A percentile compares a stretch with the other conserved stretches of the same genome.
Evolutionary conservation across 2,113 vertebrate genomes (phyloP).

Genomic region (Myotis yumanensis): DNA sequence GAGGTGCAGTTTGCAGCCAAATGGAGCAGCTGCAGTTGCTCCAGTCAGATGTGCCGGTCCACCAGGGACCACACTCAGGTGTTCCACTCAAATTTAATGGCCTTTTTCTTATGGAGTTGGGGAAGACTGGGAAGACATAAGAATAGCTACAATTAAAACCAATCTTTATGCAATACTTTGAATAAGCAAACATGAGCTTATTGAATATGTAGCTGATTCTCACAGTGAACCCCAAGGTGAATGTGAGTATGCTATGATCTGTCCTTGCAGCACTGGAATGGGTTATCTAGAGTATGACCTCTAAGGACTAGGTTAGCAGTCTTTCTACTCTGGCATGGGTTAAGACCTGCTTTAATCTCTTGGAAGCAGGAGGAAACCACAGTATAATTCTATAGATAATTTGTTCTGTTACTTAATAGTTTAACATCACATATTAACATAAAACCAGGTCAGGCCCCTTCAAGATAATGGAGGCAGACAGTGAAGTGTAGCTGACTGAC

Average conservation of each 20-base stretch:
- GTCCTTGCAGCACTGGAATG: background rate
- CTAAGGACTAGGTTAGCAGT: background rate
- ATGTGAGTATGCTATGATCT: background rate
- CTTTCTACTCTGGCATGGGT: background rate
- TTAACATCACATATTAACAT: background rate
- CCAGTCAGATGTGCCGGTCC: background rate
- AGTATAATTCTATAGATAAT: background rate
- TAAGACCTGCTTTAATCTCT: conserved; percentile 16
- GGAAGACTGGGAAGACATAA: background rate
- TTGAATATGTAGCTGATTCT: background rate
- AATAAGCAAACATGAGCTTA: background rate
- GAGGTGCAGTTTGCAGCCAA: background rate
- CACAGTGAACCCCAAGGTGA: background rate
- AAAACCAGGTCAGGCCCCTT: background rate
- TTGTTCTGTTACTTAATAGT: background rate
- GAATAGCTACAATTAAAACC: background rate
- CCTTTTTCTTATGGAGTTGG: background rate
- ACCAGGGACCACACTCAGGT: background rate
- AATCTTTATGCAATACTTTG: background rate
- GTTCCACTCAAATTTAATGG: background rate
- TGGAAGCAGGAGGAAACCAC: background rate
- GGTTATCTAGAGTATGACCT: background rate
- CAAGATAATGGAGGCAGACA: background rate
- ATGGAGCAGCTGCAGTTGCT: conserved; percentile 6
- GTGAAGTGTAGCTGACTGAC: background rate